Conservation (phyloP, 2,797 vertebrate genomes). For the Dermochelys coriacea region DNA sequence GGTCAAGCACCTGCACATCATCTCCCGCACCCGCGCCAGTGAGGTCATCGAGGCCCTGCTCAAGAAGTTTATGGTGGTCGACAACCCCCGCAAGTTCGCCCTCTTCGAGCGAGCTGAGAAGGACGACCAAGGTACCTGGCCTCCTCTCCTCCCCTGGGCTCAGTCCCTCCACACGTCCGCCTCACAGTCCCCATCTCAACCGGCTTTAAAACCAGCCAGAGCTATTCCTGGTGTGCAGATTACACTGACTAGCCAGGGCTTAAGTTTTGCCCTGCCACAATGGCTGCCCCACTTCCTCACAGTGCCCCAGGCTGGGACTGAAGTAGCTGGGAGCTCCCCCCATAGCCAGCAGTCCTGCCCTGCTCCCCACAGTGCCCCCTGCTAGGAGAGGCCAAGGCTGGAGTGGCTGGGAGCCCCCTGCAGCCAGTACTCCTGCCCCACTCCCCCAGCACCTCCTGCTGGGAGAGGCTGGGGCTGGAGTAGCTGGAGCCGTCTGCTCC, state of each 20-base stretch:
- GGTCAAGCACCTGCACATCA: constrained; percentile 94
- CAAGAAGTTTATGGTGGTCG: constrained; percentile 94
- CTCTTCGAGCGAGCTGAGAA: constrained; percentile 92
- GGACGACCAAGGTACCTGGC: constrained; percentile 89
- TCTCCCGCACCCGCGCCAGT: constrained; percentile 88
- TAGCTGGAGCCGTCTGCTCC: background rate
- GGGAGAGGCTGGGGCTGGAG: background rate
- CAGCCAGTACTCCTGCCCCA: too few relatives aligned
- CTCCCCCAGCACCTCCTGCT: background rate
- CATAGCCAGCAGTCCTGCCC: too few relatives aligned
- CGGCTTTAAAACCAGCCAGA: background rate
- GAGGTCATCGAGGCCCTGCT: constrained; percentile 97
- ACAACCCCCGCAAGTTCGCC: constrained; percentile 96
- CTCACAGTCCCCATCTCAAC: background rate
- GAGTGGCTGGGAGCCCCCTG: too few relatives aligned
- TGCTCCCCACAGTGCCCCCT: too few relatives aligned
- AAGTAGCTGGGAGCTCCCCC: background rate
- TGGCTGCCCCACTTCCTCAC: background rate
- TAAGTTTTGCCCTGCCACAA: background rate
- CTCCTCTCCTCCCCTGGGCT: background rate
- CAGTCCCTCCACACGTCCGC: background rate
- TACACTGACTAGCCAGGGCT: background rate
- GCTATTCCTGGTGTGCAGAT: background rate
- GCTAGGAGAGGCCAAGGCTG: too few relatives aligned
- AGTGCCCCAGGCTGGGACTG: background rate